Evolutionary conservation across 2,113 vertebrate genomes (phyloP), one percentile per base, ranked within the genome.

Genomic region (Notiomystis cincta): DNA sequence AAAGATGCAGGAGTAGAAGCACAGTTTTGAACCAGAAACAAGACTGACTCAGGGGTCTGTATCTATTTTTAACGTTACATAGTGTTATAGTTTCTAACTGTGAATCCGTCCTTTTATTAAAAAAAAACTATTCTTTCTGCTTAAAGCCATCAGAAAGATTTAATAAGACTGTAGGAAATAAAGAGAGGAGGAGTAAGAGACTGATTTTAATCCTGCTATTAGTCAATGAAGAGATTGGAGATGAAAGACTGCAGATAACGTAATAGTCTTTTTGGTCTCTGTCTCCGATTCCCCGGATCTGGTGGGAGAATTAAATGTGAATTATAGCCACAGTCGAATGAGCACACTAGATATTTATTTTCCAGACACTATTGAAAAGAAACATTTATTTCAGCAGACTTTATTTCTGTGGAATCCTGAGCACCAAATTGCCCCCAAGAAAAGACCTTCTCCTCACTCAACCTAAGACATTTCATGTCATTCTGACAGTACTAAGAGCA

Each of bases 301-400:
- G 54, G 58, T 86, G 60, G 66, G 58, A 96, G 62, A 96, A 92
- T 83, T 84, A 91, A 89, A 92, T 57, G 48, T 60, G 84, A 95
- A 92, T 89, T 95, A 77, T 66, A 77, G 31, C 60, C 64, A 61
- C 64, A 93, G 67, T 23, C 11, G 4, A 73, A 56, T 51, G 38
- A 89, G 87, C 57, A 60, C 66, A 51, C 51, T 72, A 54, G 57
- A 53, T 84, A 91, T 45, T 92, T 94, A 51, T 95, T 91, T 89
- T 70, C 72, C 64, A 90, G 71, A 71, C 60, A 48, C 30, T 48
- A 17, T 48, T 79, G 83, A 62, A 92, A 81, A 83, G 72, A 95
- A 90, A 67, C 80, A 92, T 90, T 95, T 78, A 66, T 86, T 96
- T 92, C 72, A 91, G n/a, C 72, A 94, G 69, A 67, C 37, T 82